Evolutionary conservation across 2,797 vertebrate genomes (phyloP).

Genomic region (Rhyacichthys aspro): DNA sequence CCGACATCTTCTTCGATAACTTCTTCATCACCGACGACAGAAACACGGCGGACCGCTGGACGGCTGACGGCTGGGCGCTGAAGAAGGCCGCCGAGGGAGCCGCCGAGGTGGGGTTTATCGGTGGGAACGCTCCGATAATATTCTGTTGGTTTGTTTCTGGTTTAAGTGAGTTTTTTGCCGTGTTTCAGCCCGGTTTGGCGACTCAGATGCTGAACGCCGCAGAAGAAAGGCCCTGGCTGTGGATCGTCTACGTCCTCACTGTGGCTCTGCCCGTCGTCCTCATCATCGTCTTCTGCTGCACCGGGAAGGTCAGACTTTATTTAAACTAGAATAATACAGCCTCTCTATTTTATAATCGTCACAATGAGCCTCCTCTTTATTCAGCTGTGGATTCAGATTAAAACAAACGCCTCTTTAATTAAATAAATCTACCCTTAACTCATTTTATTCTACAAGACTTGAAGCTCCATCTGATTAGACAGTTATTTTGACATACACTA

Average conservation of each 20-base stretch:
- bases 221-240: constrained; percentile 96
- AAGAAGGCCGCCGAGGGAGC: constrained; percentile 97
- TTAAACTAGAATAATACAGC: not conserved
- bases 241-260: constrained; percentile 95
- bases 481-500: too few relatives aligned
- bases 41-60: constrained; percentile 90
- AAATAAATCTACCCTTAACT: too few relatives aligned
- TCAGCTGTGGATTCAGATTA: too few relatives aligned
- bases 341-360: too few relatives aligned
- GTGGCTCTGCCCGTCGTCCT: constrained; percentile 93
- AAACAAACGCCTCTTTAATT: too few relatives aligned
- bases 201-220: constrained; percentile 93
- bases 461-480: too few relatives aligned
- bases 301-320: constrained; percentile 87
- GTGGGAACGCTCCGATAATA: too few relatives aligned
- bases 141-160: not conserved
- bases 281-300: constrained; percentile 95
- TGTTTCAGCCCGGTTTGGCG: constrained; percentile 87
- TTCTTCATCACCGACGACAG: constrained; percentile 93
- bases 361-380: too few relatives aligned
- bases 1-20: constrained; percentile 98
- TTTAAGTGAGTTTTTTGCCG: not conserved
- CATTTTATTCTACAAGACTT: too few relatives aligned
- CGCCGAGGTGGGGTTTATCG: constrained; percentile 83
- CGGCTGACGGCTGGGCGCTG: constrained; percentile 91